Evolutionary conservation across 2,113 vertebrate genomes (phyloP).

Genomic region (Willisornis vidua): DNA sequence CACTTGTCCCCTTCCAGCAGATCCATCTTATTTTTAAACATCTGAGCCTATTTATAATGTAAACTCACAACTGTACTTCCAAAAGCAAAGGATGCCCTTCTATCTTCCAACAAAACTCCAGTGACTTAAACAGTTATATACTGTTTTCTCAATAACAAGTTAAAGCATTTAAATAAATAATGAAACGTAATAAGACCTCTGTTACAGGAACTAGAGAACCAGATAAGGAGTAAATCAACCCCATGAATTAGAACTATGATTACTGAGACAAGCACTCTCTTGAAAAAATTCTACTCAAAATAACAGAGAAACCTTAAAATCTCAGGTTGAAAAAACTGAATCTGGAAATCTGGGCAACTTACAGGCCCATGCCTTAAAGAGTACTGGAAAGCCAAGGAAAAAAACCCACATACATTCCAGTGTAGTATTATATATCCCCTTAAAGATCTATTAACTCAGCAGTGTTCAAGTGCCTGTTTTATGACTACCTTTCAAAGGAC

Average conservation of each 20-base stretch:
- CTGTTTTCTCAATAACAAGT: not conserved
- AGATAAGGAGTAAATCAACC: not conserved
- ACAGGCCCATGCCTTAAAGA: not conserved
- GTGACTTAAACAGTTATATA: rapidly evolving
- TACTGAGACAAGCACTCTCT: not conserved
- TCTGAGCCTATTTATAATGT: not conserved
- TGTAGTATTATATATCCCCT: not conserved
- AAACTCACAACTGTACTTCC: not conserved
- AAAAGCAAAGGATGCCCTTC: not conserved
- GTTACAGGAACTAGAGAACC: not conserved
- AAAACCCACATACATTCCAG: not conserved
- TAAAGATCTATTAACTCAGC: not conserved
- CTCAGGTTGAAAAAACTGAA: not conserved
- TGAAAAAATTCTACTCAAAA: not conserved
- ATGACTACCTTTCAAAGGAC: not conserved
- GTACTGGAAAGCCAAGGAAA: not conserved
- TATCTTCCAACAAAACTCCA: not conserved
- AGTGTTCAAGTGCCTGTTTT: not conserved
- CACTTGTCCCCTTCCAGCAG: rapidly evolving
- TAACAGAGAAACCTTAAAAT: not conserved
- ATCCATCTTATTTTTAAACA: not conserved
- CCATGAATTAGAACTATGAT: not conserved
- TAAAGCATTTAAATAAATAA: not conserved
- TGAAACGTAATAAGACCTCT: not conserved
- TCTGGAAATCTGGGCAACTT: not conserved